Evolutionary conservation across 2,113 vertebrate genomes (phyloP), one percentile per base, ranked within the genome.

Genomic region (Eira barbara): DNA sequence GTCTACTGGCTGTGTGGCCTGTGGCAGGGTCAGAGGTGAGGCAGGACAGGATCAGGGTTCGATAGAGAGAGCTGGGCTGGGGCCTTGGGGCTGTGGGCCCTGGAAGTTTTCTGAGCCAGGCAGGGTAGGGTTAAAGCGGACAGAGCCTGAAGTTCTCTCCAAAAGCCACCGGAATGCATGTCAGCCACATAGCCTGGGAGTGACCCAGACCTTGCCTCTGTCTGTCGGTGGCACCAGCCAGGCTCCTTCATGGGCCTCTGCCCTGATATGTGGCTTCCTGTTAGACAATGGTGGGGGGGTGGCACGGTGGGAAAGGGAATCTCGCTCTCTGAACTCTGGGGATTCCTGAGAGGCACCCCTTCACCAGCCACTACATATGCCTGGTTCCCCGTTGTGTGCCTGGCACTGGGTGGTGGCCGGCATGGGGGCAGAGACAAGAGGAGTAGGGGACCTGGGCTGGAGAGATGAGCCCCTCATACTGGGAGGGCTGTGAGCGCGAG

Each of bases 221-320:
- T 42, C 21, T 55, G 57, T 57, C 4, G 31, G 11, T 81, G 92
- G 95, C 73, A 55, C 95, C 90, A 57, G 82, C 20, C 61, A 52
- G 89, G 49, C 82, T 95, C 59, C 67, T 80, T 69, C 45, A 4
- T n/a, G 31, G 52, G 74, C 17, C 73, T 82, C 71, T 34, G 96
- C 11, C 69, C 82, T 83, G 93, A 96, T 84, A 69, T 0, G 4
- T 57, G 61, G 65, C 65, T 98, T 96, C 96, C 96, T 91, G 95
- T 95, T 74, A 39, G 57, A 76, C 6, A 13, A 79, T 7, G 39
- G 63, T 2, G 74, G 42, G 69, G 69, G 69, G 31, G 79, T 1
- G 7, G 20, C 47, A 23, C 2, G 0, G 27, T 83, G 88, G 79
- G 92, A 87, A 73, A 0, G 0, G 34, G 29, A 25, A 10, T 59